Conservation (phyloP, 2,888 invertebrate species). For the Vanessa cardui region DNA sequence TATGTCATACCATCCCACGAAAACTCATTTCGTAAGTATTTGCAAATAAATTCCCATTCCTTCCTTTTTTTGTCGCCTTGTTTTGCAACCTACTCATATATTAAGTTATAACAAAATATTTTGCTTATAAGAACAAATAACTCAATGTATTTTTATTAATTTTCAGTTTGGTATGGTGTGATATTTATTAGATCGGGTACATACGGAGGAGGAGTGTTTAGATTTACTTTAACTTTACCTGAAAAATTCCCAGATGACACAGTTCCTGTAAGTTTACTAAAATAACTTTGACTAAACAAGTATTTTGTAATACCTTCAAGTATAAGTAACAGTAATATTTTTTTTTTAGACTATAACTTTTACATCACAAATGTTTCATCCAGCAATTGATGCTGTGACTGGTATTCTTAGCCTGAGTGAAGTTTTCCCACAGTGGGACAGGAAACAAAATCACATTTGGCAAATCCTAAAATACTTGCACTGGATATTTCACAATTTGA, state of each 20-base stretch:
- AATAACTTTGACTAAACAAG: not conserved
- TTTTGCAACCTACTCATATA: not conserved
- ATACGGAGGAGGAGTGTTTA: conserved; percentile 95
- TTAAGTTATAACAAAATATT: not conserved
- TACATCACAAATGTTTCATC: conserved; percentile 93
- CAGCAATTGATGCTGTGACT: conserved; percentile 89
- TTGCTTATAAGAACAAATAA: too few relatives aligned
- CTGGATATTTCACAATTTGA: conserved; percentile 92
- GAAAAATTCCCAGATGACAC: conserved; percentile 93
- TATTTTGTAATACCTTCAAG: not conserved
- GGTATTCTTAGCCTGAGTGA: conserved; percentile 89
- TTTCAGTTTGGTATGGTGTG: conserved; percentile 95
- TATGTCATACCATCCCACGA: conserved; percentile 96
- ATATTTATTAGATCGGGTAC: conserved; percentile 94
- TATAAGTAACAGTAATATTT: not conserved
- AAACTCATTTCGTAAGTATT: conserved; percentile 89
- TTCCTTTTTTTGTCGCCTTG: not conserved
- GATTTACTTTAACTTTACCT: conserved; percentile 93
- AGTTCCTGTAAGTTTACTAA: conserved; percentile 87
- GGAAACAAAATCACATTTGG: conserved; percentile 92
- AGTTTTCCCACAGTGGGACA: conserved; percentile 94
- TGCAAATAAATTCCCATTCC: not conserved
- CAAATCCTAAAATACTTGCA: conserved; percentile 93
- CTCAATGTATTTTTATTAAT: conserved; percentile 26
- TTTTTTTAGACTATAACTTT: conserved; percentile 89